A percentile compares a stretch with the other conserved stretches of the same genome.
phyloP scores from a whole-genome alignment of 2,797 vertebrate genomes.

The Lithobates pipiens region DNA sequence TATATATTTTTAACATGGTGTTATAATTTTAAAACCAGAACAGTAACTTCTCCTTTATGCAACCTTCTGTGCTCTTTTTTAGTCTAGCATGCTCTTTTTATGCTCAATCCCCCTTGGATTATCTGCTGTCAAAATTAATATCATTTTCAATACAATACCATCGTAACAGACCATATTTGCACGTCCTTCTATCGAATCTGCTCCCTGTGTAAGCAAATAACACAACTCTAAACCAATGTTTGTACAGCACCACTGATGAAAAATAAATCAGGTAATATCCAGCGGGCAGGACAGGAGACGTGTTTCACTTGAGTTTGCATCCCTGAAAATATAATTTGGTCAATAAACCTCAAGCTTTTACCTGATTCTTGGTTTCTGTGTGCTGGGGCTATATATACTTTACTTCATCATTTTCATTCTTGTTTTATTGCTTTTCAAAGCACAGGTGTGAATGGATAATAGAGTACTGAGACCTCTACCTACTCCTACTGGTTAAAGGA shows the following conservation, averaged over 20 bases:
- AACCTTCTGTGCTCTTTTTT: not conserved
- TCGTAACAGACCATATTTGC: constrained; percentile 11
- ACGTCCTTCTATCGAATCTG: constrained; percentile 28
- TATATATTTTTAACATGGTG: not conserved
- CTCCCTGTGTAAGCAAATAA: constrained; percentile 48
- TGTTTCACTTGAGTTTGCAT: constrained; percentile 20
- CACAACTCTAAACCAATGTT: constrained; percentile 30
- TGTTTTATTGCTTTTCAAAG: not conserved
- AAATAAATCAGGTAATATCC: constrained; percentile 35
- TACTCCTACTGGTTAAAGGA: not conserved
- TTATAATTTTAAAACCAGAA: not conserved
- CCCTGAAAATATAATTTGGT: constrained; percentile 6
- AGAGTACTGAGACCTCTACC: not conserved
- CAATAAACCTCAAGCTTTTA: not conserved
- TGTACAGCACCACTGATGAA: constrained; percentile 6
- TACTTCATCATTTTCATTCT: constrained; percentile 2
- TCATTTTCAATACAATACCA: constrained; percentile 21
- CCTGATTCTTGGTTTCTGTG: not conserved
- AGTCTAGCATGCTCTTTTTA: not conserved
- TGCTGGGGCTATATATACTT: not conserved
- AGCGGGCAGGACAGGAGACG: not conserved
- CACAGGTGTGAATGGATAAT: constrained; percentile 4
- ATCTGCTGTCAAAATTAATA: constrained; percentile 20
- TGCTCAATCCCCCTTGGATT: not conserved
- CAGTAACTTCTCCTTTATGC: too few relatives aligned